Percentiles rank a stretch among this genome's conserved stretches.
phyloP scores from a whole-genome alignment of 2,888 invertebrate species.

The Electrophaes corylata region DNA sequence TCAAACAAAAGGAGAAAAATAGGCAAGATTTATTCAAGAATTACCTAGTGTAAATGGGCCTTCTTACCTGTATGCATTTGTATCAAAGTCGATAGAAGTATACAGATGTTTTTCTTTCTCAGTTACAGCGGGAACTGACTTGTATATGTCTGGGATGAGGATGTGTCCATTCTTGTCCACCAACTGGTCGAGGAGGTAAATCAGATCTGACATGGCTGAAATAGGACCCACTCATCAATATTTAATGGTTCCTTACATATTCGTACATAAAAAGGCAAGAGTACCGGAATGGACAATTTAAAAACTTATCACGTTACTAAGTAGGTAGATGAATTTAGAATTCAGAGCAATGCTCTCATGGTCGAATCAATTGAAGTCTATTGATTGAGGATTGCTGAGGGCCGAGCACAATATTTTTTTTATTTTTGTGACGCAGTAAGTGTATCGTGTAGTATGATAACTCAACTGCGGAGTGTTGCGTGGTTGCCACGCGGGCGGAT shows the following conservation, averaged over 20 bases:
- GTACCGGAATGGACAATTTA: too few species aligned
- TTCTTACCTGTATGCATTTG: conserved; percentile 87
- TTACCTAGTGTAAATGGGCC: neutral
- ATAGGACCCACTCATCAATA: conserved; percentile 26
- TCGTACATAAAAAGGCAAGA: too few species aligned
- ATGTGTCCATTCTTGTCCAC: conserved; percentile 95
- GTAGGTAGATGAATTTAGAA: neutral
- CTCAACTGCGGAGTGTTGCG: too few species aligned
- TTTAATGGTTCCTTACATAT: too few species aligned
- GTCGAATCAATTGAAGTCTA: neutral
- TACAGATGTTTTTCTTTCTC: conserved; percentile 90
- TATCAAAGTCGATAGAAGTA: conserved; percentile 93
- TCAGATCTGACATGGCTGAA: conserved; percentile 94
- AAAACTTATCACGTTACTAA: too few species aligned
- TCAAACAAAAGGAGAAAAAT: neutral
- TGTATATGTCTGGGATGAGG: conserved; percentile 91
- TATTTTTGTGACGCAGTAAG: too few species aligned
- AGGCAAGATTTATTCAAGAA: too few species aligned
- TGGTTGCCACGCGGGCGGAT: too few species aligned
- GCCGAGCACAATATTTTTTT: neutral
- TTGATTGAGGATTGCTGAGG: neutral
- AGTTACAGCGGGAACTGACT: conserved; percentile 90
- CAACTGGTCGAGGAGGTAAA: conserved; percentile 92
- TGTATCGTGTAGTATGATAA: too few species aligned
- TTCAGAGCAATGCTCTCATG: neutral